A percentile compares a stretch with the other conserved stretches of the same genome.
phyloP scores from a whole-genome alignment of 2,113 vertebrate genomes.

The Leptocoma aspasia region DNA sequence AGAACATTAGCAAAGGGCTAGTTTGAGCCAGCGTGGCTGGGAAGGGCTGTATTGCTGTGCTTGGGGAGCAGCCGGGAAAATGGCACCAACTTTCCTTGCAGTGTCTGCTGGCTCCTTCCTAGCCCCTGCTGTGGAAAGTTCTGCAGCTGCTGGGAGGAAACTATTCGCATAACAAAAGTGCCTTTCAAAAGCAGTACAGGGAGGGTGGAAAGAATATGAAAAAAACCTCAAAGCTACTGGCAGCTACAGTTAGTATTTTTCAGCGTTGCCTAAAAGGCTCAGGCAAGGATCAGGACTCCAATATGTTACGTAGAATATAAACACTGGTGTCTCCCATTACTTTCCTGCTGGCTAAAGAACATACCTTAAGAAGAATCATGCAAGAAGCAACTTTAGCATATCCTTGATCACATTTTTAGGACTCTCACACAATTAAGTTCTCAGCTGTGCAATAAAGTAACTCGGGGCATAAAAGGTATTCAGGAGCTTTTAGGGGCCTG shows the following conservation, averaged over 20 bases:
- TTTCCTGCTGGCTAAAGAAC: background rate
- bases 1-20: background rate
- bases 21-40: accelerated
- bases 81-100: background rate
- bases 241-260: background rate
- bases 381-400: background rate
- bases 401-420: background rate
- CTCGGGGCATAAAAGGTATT: background rate
- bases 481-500: background rate
- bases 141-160: slow-evolving; percentile 55
- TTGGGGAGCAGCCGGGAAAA: background rate
- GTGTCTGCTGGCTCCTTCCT: slow-evolving; percentile 12
- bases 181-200: background rate
- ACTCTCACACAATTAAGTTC: background rate
- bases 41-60: background rate
- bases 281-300: background rate
- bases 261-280: background rate
- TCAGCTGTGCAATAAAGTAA: background rate
- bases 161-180: slow-evolving; percentile 50
- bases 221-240: background rate
- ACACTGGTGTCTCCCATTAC: background rate
- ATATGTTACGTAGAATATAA: accelerated
- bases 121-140: slow-evolving; percentile 12
- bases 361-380: background rate
- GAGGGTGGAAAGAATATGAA: slow-evolving; percentile 2